Evolutionary conservation across 1,140 invertebrate genomes (phyloP).

Genomic region (Formica exsecta): DNA sequence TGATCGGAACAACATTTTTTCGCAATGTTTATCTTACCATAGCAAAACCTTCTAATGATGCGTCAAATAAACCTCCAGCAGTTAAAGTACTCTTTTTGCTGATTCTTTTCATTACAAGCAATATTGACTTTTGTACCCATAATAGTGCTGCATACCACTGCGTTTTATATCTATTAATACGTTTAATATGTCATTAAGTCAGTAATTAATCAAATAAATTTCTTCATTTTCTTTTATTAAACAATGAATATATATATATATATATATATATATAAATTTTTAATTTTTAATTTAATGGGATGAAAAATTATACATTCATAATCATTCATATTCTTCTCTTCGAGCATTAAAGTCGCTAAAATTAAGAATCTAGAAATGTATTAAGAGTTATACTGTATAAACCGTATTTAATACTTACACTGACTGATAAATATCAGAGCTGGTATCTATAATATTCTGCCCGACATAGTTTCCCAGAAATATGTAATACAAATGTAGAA

Average conservation of each 20-base stretch:
- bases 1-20: background rate
- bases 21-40: slow-evolving; percentile 1
- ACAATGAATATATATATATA: too few species aligned
- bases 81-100: background rate
- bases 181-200: background rate
- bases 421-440: background rate
- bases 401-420: background rate
- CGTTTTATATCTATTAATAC: slow-evolving; percentile 29
- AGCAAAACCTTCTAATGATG: slow-evolving; percentile 47
- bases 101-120: slow-evolving; percentile 38
- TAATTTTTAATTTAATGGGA: background rate
- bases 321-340: background rate
- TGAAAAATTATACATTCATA: background rate
- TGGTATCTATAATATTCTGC: slow-evolving; percentile 27
- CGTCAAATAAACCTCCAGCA: slow-evolving; percentile 30
- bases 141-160: slow-evolving; percentile 9
- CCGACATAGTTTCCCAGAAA: slow-evolving; percentile 36
- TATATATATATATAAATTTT: background rate
- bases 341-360: background rate
- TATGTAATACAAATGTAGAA: background rate
- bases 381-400: background rate
- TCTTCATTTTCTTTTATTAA: background rate
- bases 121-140: slow-evolving; percentile 31
- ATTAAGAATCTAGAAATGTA: background rate
- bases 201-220: background rate